Evolutionary conservation across 1,140 invertebrate genomes (phyloP).

Genomic region (Protaetia brevitarsis): DNA sequence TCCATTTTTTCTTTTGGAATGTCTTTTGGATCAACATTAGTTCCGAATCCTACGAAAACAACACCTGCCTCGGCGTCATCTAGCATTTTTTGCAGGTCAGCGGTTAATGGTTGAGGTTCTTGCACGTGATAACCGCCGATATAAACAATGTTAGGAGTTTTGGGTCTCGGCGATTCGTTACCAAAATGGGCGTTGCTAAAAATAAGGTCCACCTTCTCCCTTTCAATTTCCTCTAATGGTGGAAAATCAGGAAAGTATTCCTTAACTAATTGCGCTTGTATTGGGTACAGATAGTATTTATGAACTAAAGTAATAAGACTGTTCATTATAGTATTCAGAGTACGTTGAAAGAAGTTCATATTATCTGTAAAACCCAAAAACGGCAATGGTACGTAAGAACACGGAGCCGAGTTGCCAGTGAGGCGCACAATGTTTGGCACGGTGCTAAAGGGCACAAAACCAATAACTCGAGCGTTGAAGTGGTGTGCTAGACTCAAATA

Average conservation of each 20-base stretch:
- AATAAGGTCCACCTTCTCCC: constrained; percentile 41
- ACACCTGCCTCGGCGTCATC: constrained; percentile 5
- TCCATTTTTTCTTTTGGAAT: background rate
- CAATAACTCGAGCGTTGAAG: background rate
- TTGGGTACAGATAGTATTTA: background rate
- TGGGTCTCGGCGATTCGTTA: constrained; percentile 41
- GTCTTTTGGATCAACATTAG: background rate
- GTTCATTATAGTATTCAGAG: background rate
- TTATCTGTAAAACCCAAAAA: background rate
- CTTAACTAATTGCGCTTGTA: background rate
- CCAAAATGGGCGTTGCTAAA: constrained; percentile 47
- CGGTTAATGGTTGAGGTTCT: constrained; percentile 33
- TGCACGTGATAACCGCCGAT: constrained; percentile 44
- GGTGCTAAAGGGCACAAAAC: background rate
- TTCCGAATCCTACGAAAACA: background rate
- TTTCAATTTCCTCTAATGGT: constrained; percentile 50
- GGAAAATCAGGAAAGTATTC: constrained; percentile 46
- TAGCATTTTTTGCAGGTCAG: constrained; percentile 31
- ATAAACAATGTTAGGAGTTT: constrained; percentile 45
- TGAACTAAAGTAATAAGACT: background rate
- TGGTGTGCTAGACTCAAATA: background rate
- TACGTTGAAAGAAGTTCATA: background rate
- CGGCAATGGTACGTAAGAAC: background rate
- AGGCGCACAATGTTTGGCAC: background rate
- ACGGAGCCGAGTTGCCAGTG: background rate